phyloP scores from a whole-genome alignment of 2,797 vertebrate species.

The Sebastes iracundus region DNA sequence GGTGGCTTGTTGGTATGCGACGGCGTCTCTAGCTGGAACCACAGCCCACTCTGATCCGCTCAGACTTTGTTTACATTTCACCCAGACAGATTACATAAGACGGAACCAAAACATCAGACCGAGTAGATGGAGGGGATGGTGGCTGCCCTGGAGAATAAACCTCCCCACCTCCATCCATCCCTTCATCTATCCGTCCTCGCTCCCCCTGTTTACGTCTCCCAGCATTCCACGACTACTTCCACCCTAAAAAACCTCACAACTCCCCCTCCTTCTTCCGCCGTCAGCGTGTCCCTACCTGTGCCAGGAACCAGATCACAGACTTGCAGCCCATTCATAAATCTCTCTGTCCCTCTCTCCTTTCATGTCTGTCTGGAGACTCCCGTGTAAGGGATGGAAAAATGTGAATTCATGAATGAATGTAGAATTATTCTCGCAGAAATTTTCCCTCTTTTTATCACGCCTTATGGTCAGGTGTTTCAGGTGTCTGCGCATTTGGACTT shows the following conservation, averaged over 20 bases:
- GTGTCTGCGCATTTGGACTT: slow-evolving; percentile 36
- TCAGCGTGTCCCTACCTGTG: slow-evolving; percentile 70
- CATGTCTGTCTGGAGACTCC: slow-evolving; percentile 3
- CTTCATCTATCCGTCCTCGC: background rate
- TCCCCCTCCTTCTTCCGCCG: slow-evolving; percentile 26
- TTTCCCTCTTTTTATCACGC: background rate
- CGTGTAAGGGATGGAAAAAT: background rate
- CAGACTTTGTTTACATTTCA: slow-evolving; percentile 65
- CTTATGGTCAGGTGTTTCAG: slow-evolving; percentile 17
- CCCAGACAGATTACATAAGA: slow-evolving; percentile 75
- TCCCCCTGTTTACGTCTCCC: background rate
- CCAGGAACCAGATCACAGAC: slow-evolving; percentile 42
- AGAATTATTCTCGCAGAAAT: background rate
- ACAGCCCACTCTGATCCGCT: slow-evolving; percentile 22
- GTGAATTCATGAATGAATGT: background rate
- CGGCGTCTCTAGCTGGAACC: slow-evolving; percentile 45
- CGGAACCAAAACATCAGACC: slow-evolving; percentile 61
- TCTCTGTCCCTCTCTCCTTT: slow-evolving; percentile 14
- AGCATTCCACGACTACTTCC: slow-evolving; percentile 41
- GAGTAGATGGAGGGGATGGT: slow-evolving; percentile 41
- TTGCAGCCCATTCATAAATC: slow-evolving; percentile 59
- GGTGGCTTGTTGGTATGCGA: slow-evolving; percentile 28
- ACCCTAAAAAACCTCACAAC: slow-evolving; percentile 8
- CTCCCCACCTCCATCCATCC: slow-evolving; percentile 11
- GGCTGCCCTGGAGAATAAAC: slow-evolving; percentile 37